These are phyloP conservation scores for Synanthedon tipuliformis DNA, from an alignment of 2,888 invertebrate genomes.

Conservation along the genomic window DNA sequence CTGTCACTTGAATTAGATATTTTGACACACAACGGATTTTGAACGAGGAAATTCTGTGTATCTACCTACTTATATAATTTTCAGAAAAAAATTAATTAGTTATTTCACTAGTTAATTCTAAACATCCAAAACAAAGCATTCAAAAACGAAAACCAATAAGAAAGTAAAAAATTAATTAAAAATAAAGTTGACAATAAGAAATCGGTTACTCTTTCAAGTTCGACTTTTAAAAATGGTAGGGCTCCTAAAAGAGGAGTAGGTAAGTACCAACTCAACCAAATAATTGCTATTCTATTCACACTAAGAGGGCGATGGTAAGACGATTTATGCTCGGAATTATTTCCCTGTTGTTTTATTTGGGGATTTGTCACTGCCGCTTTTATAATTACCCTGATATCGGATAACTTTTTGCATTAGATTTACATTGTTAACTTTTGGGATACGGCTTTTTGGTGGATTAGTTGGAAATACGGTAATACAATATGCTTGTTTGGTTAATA, in stretches of 20 bases:
- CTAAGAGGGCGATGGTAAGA: constrained; percentile 35
- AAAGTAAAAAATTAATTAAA: too few species aligned
- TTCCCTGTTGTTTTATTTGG: constrained; percentile 70
- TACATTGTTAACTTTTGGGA: constrained; percentile 38
- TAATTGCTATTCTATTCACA: constrained; percentile 72
- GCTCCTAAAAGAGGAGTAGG: constrained; percentile 11
- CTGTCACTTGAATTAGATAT: too few species aligned
- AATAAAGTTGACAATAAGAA: background rate
- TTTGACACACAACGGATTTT: too few species aligned
- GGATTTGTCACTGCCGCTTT: constrained; percentile 67
- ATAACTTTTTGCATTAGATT: constrained; percentile 59
- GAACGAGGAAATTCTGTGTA: too few species aligned
- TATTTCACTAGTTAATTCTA: too few species aligned
- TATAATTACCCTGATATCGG: constrained; percentile 64
- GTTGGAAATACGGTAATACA: constrained; percentile 3
- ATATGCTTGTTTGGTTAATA: too few species aligned
- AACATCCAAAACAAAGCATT: too few species aligned
- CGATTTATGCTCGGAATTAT: constrained; percentile 67
- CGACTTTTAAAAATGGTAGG: background rate
- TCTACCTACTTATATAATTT: too few species aligned
- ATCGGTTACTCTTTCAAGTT: background rate
- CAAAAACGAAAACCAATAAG: too few species aligned
- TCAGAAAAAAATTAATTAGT: too few species aligned
- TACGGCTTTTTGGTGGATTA: constrained; percentile 31
- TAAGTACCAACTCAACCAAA: constrained; percentile 58